A percentile compares a stretch with the other conserved stretches of the same genome.
Evolutionary conservation across 2,888 invertebrate genomes (phyloP).

Genomic region (Habrosyne pyritoides): DNA sequence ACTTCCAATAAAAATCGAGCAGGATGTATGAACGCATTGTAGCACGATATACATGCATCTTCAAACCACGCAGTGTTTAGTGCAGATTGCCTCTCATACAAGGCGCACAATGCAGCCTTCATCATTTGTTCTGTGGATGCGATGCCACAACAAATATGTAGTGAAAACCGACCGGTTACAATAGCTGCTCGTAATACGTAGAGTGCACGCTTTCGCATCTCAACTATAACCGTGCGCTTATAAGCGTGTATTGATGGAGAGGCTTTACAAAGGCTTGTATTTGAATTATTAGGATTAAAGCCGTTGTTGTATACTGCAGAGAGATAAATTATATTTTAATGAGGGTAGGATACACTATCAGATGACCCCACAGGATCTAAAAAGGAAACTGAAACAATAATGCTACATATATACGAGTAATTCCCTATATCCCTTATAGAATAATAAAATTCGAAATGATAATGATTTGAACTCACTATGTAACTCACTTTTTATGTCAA

Average conservation of each 20-base stretch:
- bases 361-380: neutral
- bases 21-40: neutral
- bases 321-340: neutral
- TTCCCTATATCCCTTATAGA: too few species aligned
- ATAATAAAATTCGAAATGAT: too few species aligned
- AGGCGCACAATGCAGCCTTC: conserved; percentile 54
- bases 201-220: conserved; percentile 42
- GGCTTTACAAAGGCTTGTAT: neutral
- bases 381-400: neutral
- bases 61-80: conserved; percentile 38
- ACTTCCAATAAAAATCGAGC: too few species aligned
- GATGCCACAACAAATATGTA: conserved; percentile 39
- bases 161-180: conserved; percentile 37
- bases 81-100: conserved; percentile 46
- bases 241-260: conserved; percentile 4
- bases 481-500: too few species aligned
- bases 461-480: too few species aligned
- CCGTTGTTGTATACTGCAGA: neutral
- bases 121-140: conserved; percentile 49
- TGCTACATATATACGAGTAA: too few species aligned
- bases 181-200: conserved; percentile 47
- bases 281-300: conserved; percentile 1
- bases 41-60: conserved; percentile 18
- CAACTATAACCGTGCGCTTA: conserved; percentile 18
- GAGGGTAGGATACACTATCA: neutral